Evolutionary conservation across 2,797 vertebrate species (phyloP), one percentile per base, ranked within the genome.

Genomic region (Heliangelus exortis): DNA sequence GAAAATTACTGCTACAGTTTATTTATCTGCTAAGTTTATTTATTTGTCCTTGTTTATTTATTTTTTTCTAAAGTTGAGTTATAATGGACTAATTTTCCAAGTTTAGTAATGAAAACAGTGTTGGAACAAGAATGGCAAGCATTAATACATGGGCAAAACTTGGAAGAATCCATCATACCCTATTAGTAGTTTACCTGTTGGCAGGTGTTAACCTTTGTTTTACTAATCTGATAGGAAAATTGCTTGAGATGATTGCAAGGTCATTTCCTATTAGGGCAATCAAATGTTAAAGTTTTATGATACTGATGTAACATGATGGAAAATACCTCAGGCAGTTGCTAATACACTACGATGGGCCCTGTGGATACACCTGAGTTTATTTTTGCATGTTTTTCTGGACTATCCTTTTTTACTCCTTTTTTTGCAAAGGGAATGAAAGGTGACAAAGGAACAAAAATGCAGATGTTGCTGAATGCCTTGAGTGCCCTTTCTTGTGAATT

Each of bases 141-240:
- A 59, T 86, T 71, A 90, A 89, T 73, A 61, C 3, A 65, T 29
- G 82, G 93, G 83, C 66, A 97, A 97, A 96, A 95, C 45, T 88
- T 48, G 51, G 90, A 95, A 94, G 90, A 29, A 66, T 36, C 79
- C 84, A 72, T 85, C 72, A 65, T 90, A 33, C 91, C 94, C 51
- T 94, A 62, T 95, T 96, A 95, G 45, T 51, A 59, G 68, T 84
- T 94, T 93, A 71, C 25, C 29, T 94, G 53, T 76, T 95, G 84
- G 25, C 54, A 95, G 95, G 83, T 84, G n/a, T 86, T 95, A 95
- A 36, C 39, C 83, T 94, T 96, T 93, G 62, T 97, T 94, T 96
- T 92, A 89, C 51, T 97, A 95, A 97, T 95, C 58, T 54, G 72
- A 72, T 93, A 95, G 51, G 63, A 96, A 97, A 97, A 97, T 95